A percentile compares a stretch with the other conserved stretches of the same genome.
Conservation (phyloP, 1,140 invertebrate genomes). For the Papilio polytes region DNA sequence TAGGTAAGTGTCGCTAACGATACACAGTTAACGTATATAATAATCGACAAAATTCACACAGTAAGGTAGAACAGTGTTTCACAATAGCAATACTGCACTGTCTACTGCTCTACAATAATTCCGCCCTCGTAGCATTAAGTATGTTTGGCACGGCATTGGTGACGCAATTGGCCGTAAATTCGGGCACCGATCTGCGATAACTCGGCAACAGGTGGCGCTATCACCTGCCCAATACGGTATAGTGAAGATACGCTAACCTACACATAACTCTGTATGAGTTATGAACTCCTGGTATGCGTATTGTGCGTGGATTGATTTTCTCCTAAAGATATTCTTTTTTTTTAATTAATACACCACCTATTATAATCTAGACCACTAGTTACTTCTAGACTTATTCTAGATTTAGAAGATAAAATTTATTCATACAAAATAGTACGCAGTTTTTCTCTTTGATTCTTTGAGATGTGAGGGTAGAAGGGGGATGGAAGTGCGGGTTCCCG, state of each 20-base stretch:
- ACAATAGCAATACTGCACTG: background rate
- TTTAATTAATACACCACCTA: too few species aligned
- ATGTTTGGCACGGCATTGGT: background rate
- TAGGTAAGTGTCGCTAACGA: background rate
- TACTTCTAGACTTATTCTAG: background rate
- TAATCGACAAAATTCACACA: too few species aligned
- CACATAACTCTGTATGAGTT: background rate
- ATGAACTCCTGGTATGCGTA: slow-evolving; percentile 5
- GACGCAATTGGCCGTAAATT: slow-evolving; percentile 38
- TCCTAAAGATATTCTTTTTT: background rate
- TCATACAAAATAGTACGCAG: background rate
- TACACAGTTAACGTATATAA: background rate
- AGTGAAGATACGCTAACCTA: slow-evolving; percentile 3
- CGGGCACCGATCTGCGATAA: slow-evolving; percentile 12
- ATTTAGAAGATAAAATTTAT: background rate
- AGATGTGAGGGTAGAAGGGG: background rate
- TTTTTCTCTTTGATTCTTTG: background rate
- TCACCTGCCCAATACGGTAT: slow-evolving; percentile 5
- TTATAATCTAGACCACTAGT: too few species aligned
- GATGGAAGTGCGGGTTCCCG: slow-evolving; percentile 11
- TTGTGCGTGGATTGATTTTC: slow-evolving; percentile 1
- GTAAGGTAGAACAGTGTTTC: too few species aligned
- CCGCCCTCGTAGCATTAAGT: background rate
- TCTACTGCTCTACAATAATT: background rate
- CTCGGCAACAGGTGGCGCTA: slow-evolving; percentile 36